Percentiles rank a stretch among this genome's conserved stretches.
Conservation (phyloP, 2,113 vertebrate species). For the Actenoides hombroni region DNA sequence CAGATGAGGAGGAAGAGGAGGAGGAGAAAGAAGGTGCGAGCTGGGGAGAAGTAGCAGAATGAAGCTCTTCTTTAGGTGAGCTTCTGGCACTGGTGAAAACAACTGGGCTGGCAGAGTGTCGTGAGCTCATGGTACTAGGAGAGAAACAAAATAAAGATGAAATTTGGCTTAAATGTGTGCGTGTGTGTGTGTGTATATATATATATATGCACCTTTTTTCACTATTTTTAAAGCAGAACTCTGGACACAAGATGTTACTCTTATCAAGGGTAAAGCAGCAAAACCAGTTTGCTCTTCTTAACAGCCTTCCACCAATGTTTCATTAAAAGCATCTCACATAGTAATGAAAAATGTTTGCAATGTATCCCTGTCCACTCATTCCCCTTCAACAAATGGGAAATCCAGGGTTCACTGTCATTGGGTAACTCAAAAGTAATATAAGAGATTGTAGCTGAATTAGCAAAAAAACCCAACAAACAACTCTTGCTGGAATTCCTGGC, state of each 20-base stretch:
- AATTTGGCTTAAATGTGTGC: background rate
- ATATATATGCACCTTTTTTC: background rate
- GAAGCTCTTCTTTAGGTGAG: constrained; percentile 92
- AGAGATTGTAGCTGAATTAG: background rate
- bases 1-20: constrained; percentile 87
- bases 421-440: background rate
- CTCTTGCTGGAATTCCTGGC: background rate
- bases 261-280: background rate
- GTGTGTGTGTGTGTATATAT: too few relatives aligned
- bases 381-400: background rate
- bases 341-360: background rate
- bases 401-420: background rate
- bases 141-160: constrained; percentile 61
- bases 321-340: background rate
- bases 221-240: background rate
- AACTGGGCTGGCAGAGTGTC: constrained; percentile 87
- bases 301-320: background rate
- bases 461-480: background rate
- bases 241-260: background rate
- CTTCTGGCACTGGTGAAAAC: constrained; percentile 84
- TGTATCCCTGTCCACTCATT: background rate
- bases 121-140: constrained; percentile 81
- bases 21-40: constrained; percentile 83
- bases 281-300: background rate
- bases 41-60: constrained; percentile 83